Conservation (phyloP, 2,113 vertebrate genomes). For the Antigone vipio region DNA sequence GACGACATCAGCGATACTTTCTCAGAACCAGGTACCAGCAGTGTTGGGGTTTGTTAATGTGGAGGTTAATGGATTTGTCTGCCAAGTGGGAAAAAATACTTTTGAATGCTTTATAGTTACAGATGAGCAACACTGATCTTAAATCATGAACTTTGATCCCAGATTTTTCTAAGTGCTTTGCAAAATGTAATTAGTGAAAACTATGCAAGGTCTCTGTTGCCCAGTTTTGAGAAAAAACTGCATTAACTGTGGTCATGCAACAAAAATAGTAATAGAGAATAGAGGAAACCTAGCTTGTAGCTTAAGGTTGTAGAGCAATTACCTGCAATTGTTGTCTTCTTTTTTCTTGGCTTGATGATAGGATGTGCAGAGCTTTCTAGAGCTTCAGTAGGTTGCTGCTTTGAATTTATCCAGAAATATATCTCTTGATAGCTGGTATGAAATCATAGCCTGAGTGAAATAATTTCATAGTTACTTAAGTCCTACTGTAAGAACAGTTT, state of each 20-base stretch:
- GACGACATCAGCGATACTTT: constrained; percentile 97
- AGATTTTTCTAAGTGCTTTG: neutral
- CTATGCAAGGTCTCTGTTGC: neutral
- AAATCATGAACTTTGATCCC: neutral
- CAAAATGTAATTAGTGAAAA: neutral
- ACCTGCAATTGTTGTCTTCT: neutral
- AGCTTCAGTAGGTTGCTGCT: neutral
- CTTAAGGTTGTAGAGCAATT: neutral
- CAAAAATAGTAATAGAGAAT: neutral
- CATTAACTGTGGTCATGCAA: neutral
- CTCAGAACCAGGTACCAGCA: constrained; percentile 90
- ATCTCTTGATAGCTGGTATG: neutral
- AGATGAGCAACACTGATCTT: neutral
- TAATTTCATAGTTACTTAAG: neutral
- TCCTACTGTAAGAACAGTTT: neutral
- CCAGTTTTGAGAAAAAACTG: neutral
- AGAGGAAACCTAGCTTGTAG: neutral
- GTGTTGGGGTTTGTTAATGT: neutral
- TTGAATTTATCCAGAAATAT: neutral
- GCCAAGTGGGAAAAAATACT: neutral
- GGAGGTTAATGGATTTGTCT: neutral
- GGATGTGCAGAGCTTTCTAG: neutral
- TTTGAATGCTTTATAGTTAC: neutral
- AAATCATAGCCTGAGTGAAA: neutral
- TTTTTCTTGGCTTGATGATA: neutral